phyloP scores from a whole-genome alignment of 37 sponge, comb jelly and placozoan species.

The Geodia barretti region DNA sequence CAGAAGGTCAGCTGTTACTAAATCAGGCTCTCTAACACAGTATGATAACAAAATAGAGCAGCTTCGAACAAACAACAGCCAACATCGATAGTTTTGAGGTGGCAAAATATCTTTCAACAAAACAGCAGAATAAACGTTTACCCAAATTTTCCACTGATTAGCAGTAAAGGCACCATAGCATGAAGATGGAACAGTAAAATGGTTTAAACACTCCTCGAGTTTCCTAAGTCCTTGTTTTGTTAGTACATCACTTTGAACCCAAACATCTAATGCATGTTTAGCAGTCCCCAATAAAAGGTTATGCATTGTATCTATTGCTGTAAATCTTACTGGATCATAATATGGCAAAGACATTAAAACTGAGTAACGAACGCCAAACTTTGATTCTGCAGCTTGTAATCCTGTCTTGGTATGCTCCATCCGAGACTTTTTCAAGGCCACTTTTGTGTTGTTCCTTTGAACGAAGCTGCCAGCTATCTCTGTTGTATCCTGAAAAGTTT shows the following conservation, averaged over 20 bases:
- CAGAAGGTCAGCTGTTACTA: conserved; percentile 25
- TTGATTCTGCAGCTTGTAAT: not conserved
- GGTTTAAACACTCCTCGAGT: conserved; percentile 9
- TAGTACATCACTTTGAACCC: conserved; percentile 12
- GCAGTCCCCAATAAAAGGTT: conserved; percentile 41
- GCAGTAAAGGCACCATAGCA: conserved; percentile 40
- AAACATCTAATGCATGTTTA: conserved; percentile 42
- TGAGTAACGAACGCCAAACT: conserved; percentile 45
- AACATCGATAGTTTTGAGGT: conserved; percentile 25
- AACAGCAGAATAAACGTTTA: not conserved
- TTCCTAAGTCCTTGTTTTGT: conserved; percentile 1
- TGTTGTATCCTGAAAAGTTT: conserved; percentile 39
- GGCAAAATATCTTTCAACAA: conserved; percentile 39
- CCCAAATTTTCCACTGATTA: not conserved
- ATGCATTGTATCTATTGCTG: conserved; percentile 51
- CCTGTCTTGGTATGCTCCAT: conserved; percentile 9
- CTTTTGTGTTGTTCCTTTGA: conserved; percentile 24
- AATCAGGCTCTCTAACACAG: conserved; percentile 17
- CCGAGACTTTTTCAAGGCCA: not conserved
- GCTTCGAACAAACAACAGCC: conserved; percentile 67
- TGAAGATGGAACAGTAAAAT: conserved; percentile 36
- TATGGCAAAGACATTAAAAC: conserved; percentile 45
- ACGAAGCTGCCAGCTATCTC: conserved; percentile 20
- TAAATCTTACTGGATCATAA: conserved; percentile 39
- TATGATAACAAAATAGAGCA: not conserved